Evolutionary conservation across 2,113 vertebrate genomes (phyloP), one percentile per base, ranked within the genome.

Genomic region (Peucedramus taeniatus): DNA sequence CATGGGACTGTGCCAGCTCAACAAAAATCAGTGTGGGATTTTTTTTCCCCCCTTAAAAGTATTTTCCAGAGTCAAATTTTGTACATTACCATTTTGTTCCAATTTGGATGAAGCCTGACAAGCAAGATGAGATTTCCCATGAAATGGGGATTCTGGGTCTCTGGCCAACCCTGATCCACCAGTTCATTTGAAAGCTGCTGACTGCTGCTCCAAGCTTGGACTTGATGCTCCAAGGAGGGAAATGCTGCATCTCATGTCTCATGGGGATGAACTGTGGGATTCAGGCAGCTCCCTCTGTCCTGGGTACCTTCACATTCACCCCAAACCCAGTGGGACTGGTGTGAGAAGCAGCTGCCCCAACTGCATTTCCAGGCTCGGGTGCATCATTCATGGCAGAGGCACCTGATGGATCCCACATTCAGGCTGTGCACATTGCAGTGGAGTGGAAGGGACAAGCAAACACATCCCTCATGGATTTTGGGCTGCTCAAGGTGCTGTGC

Each of bases 361-460:
- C 21, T 76, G 49, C 24, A 35, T 74, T 93, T 77, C 77, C 87
- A 56, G 6, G 44, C 11, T 87, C 40, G 56, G 49, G 10, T 19
- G 33, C 35, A 64, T 37, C 2, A 1, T 47, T 51, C 21, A 13
- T 4, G 24, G 80, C 77, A 74, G 40, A 23, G 1, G 17, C 4
- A 4, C 5, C 56, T 63, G 47, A 15, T 12, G 47, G 39, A 26
- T 40, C 22, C 69, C 50, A 37, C 4, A 20, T 30, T 35, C 8
- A 0, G 0, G 23, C 40, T 33, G 7, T 1, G 21, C 13, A 3
- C 3, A 11, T 7, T 44, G 72, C 49, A 76, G 8, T 1, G 0
- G 15, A 61, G 23, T 9, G 57, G 49, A 88, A 6, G n/a, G 37
- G 9, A n/a, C 31, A 13, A 31, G 30, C 1, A 4, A 7, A 4